Base-by-base conservation (phyloP, 1,140 invertebrate species). In the Rhyzopertha dominica region DNA sequence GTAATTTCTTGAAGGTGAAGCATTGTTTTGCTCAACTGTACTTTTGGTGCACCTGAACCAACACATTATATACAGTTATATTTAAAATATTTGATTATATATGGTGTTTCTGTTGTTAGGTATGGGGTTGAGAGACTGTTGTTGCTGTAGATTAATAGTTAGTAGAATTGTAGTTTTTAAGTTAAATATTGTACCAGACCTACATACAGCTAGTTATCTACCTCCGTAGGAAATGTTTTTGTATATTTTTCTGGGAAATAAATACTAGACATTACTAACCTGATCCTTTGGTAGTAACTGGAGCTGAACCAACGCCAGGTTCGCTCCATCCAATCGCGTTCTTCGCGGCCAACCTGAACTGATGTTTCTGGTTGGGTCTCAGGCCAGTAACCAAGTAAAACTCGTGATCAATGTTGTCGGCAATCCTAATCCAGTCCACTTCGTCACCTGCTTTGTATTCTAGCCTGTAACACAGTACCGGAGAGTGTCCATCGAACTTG, bases 311-410 rank as follows among this genome's bases (percentile, higher is more conserved):
- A 19, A 88, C 81, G 29, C 87, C 84, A 49, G 80, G 78, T 36
- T 86, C 84, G 61, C 87, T 87, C 88, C 89, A 92, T n/a, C 94
- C 95, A 60, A 98, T 91, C 23, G 81, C 80, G 68, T 98, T 99
- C 38, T 81, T 77, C 1, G 91, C 90, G 2, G 86, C 80, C 5
- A 98, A 69, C 38, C 94, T 76, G 71, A 97, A 97, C 39, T 90
- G 81, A 66, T 98, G 96, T 41, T 78, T 80, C 1, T 81, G 85
- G 37, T 84, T 78, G 0, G 89, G 80, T 47, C 78, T 67, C 2
- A 99, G 74, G 49, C 85, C 78, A 51, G 79, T 77, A 0, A 97
- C 74, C 0, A 96, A 66, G 57, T 84, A 95, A 66, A 93, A 95
- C 64, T 98, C 94, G 58, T 97, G 90, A 61, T 91, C 88, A 31